Percentiles rank a stretch among this genome's conserved stretches.
Conservation (phyloP, 2,888 invertebrate genomes). For the Netelia fuscicornis region DNA sequence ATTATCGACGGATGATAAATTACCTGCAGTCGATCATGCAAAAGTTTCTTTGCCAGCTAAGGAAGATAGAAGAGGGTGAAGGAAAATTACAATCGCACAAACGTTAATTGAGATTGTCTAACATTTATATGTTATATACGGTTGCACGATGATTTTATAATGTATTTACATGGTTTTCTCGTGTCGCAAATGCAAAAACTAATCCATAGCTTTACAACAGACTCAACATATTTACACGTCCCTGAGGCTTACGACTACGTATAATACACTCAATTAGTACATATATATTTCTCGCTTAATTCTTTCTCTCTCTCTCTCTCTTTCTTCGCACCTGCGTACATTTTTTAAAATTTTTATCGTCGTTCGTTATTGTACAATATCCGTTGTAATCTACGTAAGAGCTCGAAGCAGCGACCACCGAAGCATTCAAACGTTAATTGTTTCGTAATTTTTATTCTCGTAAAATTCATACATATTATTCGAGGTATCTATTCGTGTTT, state of each 20-base stretch:
- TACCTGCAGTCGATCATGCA: too few species aligned
- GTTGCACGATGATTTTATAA: slow-evolving; percentile 76
- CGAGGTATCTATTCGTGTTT: slow-evolving; percentile 34
- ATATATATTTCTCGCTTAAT: slow-evolving; percentile 24
- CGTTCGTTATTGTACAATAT: slow-evolving; percentile 74
- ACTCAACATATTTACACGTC: slow-evolving; percentile 79
- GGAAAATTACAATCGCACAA: background rate
- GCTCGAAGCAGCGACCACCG: slow-evolving; percentile 67
- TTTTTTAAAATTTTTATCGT: slow-evolving; percentile 4
- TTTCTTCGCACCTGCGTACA: background rate
- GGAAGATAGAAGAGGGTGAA: background rate
- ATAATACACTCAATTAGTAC: slow-evolving; percentile 72
- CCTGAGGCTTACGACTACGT: slow-evolving; percentile 79
- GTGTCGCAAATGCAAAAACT: slow-evolving; percentile 79
- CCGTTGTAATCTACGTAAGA: slow-evolving; percentile 68
- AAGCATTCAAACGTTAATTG: slow-evolving; percentile 10
- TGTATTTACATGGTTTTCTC: slow-evolving; percentile 77
- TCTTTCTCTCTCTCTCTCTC: background rate
- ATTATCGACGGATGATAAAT: background rate
- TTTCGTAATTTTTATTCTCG: slow-evolving; percentile 11
- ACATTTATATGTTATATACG: slow-evolving; percentile 79
- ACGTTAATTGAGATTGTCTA: slow-evolving; percentile 74
- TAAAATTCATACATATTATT: slow-evolving; percentile 37
- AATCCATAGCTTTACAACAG: slow-evolving; percentile 75
- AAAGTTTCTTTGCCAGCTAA: background rate